Percentiles rank a stretch among this genome's conserved stretches.
Conservation (phyloP, 2,888 invertebrate genomes). For the Erebia ligea region DNA sequence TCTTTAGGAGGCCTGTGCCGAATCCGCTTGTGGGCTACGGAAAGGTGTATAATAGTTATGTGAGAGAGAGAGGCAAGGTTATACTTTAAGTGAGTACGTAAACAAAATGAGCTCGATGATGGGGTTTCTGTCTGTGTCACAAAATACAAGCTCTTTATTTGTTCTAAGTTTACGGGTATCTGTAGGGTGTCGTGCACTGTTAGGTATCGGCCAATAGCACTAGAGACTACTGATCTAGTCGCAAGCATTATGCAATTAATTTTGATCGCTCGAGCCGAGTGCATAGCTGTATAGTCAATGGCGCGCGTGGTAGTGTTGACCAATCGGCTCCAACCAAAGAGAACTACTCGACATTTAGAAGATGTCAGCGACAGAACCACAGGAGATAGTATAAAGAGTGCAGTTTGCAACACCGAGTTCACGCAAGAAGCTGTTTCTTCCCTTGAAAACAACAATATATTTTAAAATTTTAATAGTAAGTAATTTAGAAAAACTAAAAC, state of each 20-base stretch:
- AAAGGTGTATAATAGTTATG: conserved; percentile 83
- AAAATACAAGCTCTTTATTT: conserved; percentile 83
- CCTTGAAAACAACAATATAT: neutral
- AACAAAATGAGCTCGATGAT: conserved; percentile 68
- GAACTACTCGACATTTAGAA: conserved; percentile 75
- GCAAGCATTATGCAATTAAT: conserved; percentile 82
- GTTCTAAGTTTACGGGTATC: conserved; percentile 68
- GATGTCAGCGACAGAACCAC: conserved; percentile 80
- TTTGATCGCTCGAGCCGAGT: conserved; percentile 80
- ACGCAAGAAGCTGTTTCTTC: conserved; percentile 63
- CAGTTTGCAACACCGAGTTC: conserved; percentile 82
- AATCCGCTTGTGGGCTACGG: conserved; percentile 83
- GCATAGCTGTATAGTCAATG: conserved; percentile 73
- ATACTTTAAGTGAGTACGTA: conserved; percentile 69
- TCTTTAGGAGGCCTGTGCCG: conserved; percentile 84
- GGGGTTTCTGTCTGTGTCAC: conserved; percentile 78
- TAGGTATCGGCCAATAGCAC: conserved; percentile 81
- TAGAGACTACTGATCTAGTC: conserved; percentile 81
- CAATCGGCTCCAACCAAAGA: conserved; percentile 71
- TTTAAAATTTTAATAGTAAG: neutral
- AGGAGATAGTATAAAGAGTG: conserved; percentile 82
- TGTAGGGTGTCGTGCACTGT: conserved; percentile 82
- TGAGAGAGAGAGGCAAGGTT: conserved; percentile 78
- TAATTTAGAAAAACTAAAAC: neutral
- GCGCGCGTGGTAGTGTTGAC: conserved; percentile 75